Conservation (phyloP, 2,888 invertebrate genomes). For the Psylliodes chrysocephalus region DNA sequence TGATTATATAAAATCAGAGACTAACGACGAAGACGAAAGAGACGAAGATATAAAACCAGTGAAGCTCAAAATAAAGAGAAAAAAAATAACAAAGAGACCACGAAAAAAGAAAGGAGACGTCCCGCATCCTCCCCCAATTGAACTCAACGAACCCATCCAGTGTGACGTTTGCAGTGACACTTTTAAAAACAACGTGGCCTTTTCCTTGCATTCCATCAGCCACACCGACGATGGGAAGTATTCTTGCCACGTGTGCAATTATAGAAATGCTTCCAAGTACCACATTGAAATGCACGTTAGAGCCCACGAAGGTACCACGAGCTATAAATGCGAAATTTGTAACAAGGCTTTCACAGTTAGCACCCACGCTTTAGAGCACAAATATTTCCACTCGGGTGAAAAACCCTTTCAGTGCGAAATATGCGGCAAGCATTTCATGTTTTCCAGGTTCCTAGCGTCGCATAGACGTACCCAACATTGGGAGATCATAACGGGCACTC, state of each 20-base stretch:
- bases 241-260: constrained; percentile 56
- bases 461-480: constrained; percentile 67
- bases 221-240: constrained; percentile 55
- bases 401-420: constrained; percentile 65
- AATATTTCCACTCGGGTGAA: constrained; percentile 66
- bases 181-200: constrained; percentile 55
- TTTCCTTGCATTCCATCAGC: constrained; percentile 54
- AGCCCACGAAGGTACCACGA: constrained; percentile 63
- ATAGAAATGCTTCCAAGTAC: constrained; percentile 54
- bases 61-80: constrained; percentile 20
- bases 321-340: constrained; percentile 64
- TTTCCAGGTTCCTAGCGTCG: constrained; percentile 65
- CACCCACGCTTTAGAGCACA: constrained; percentile 65
- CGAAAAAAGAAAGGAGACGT: constrained; percentile 31
- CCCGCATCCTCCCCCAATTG: constrained; percentile 44
- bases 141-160: constrained; percentile 57
- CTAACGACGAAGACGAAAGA: constrained; percentile 33
- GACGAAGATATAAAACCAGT: constrained; percentile 20
- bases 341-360: constrained; percentile 64
- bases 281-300: constrained; percentile 60
- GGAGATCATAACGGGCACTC: constrained; percentile 61
- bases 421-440: constrained; percentile 67
- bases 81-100: constrained; percentile 20
- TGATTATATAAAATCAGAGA: neutral
- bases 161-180: constrained; percentile 57